phyloP scores from a whole-genome alignment of 2,797 vertebrate species.

The Muraenolepis orangiensis region DNA sequence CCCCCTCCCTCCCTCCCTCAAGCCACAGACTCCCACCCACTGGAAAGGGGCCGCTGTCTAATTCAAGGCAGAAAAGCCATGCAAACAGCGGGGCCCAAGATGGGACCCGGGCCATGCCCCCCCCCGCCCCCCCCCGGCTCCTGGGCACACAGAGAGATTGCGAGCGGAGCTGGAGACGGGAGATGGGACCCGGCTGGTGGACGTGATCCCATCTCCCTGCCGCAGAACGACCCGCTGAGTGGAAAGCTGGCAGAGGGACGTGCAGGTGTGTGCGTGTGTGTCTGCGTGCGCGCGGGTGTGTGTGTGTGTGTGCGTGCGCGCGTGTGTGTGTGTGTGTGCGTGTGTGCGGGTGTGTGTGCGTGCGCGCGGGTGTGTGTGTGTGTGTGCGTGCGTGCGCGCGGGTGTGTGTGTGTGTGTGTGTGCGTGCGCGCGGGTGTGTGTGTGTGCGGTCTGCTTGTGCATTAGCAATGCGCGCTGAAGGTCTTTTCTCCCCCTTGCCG shows the following conservation, averaged over 20 bases:
- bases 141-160: conserved; percentile 39
- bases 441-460: not conserved
- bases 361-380: not conserved
- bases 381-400: not conserved
- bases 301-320: not conserved
- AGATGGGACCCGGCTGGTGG: conserved; percentile 1
- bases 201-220: conserved; percentile 38
- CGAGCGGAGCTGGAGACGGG: conserved; percentile 20
- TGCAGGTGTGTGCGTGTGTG: not conserved
- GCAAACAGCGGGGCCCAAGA: conserved; percentile 62
- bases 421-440: not conserved
- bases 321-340: not conserved
- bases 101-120: conserved; percentile 43
- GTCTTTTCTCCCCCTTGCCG: too few relatives aligned
- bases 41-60: conserved; percentile 60
- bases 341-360: not conserved
- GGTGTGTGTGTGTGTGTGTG: not conserved
- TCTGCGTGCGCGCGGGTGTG: not conserved
- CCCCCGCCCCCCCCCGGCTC: conserved; percentile 17
- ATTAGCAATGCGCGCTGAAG: too few relatives aligned
- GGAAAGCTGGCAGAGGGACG: conserved; percentile 25
- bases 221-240: conserved; percentile 44
- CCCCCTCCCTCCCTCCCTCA: conserved; percentile 26
- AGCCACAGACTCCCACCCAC: conserved; percentile 38
- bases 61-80: conserved; percentile 64